phyloP scores from a whole-genome alignment of 1,140 invertebrate species.

The Panonychus citri region DNA sequence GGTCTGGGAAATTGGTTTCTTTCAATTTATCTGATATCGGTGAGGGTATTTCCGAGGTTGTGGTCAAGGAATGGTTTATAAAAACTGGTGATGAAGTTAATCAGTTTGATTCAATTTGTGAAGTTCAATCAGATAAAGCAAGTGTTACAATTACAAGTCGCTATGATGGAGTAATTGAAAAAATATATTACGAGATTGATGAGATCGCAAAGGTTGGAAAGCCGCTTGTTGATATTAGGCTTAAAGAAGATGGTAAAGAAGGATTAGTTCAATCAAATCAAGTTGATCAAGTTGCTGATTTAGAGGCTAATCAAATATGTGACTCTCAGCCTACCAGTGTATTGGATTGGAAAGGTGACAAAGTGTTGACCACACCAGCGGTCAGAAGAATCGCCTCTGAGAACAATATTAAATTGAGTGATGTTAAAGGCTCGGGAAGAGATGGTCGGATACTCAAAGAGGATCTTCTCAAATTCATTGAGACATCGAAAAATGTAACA shows the following conservation, averaged over 20 bases:
- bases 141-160: slow-evolving; percentile 93
- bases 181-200: slow-evolving; percentile 63
- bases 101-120: slow-evolving; percentile 94
- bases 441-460: slow-evolving; percentile 83
- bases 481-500: too few species aligned
- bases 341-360: slow-evolving; percentile 27
- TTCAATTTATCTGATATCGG: slow-evolving; percentile 97
- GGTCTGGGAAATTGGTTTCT: slow-evolving; percentile 26
- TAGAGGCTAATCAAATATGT: slow-evolving; percentile 18
- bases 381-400: slow-evolving; percentile 77
- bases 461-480: slow-evolving; percentile 55
- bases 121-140: slow-evolving; percentile 97
- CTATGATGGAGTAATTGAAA: slow-evolving; percentile 68
- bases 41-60: slow-evolving; percentile 92
- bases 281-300: slow-evolving; percentile 21
- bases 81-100: slow-evolving; percentile 76
- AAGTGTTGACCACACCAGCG: slow-evolving; percentile 69
- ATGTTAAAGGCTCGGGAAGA: slow-evolving; percentile 60
- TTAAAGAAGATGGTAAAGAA: slow-evolving; percentile 12
- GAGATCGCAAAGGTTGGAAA: slow-evolving; percentile 68
- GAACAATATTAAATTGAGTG: slow-evolving; percentile 50
- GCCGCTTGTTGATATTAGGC: slow-evolving; percentile 69
- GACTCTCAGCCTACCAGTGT: slow-evolving; percentile 18
- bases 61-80: slow-evolving; percentile 93
- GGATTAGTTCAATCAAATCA: slow-evolving; percentile 2